Percentiles rank a stretch among this genome's conserved stretches.
Evolutionary conservation across 2,113 vertebrate genomes (phyloP).

Genomic region (Leptobrachium leishanense): DNA sequence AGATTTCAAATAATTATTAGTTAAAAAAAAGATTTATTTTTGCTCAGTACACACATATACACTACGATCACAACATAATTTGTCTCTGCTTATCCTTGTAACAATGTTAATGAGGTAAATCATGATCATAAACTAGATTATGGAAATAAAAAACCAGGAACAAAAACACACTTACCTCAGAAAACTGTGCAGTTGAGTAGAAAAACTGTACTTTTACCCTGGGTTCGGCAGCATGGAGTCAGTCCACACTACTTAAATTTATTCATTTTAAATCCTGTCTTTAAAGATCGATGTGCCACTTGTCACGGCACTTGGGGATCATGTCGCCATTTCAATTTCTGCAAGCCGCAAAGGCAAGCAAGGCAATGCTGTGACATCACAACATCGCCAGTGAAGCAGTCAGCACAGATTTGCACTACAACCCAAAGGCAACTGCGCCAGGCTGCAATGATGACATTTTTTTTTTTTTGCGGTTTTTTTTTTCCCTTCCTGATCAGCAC

Average conservation of each 20-base stretch:
- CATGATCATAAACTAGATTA: too few relatives aligned
- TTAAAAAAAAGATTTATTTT: too few relatives aligned
- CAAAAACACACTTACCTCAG: not conserved
- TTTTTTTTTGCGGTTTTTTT: too few relatives aligned
- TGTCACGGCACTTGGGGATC: not conserved
- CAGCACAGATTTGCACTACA: not conserved
- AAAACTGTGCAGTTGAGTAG: not conserved
- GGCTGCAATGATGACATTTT: not conserved
- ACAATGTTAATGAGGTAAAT: too few relatives aligned
- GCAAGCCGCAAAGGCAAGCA: not conserved
- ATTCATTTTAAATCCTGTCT: not conserved
- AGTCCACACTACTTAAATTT: not conserved
- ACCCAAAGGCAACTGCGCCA: not conserved
- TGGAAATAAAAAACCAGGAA: not conserved
- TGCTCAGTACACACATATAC: too few relatives aligned
- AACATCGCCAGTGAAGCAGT: not conserved
- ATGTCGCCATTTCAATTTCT: not conserved
- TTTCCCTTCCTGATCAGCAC: not conserved
- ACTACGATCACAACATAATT: too few relatives aligned
- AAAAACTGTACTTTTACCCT: constrained; percentile 2
- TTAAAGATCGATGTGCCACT: not conserved
- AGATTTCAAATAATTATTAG: too few relatives aligned
- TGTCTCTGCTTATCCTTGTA: too few relatives aligned
- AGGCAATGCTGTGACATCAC: not conserved
- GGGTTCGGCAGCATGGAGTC: not conserved